Base-by-base conservation (phyloP, 2,113 vertebrate species). In the Eulemur rufifrons region DNA sequence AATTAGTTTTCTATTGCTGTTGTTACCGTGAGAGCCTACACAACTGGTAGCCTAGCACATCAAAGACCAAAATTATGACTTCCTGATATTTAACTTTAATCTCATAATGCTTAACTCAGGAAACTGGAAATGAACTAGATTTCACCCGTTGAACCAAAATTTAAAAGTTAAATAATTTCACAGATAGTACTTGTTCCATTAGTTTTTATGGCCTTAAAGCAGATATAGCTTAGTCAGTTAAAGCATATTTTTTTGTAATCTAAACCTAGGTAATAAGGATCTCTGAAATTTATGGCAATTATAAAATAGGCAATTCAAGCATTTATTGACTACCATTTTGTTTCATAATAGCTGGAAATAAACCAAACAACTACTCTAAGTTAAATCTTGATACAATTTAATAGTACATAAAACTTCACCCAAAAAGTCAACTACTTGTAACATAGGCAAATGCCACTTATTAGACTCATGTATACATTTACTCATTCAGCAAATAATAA, bases 401-500 rank as follows among this genome's bases (percentile, higher is more conserved):
- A 3, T 71, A 90, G 73, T n/a, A 89, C 25, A 80, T 84, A 88
- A 86, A 92, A 91, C 82, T 68, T 54, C 21, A 80, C 66, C 37
- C 7, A 37, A 64, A 95, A 68, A 87, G 12, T 15, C 37, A 95
- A 37, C 25, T 74, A 78, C n/a, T 86, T 76, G 2, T 77, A 89
- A 92, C 14, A 59, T 2, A 76, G 39, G 25, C 11, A 94, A 82
- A 83, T 82, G 20, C 20, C 91, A 47, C 1, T 73, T 91, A 81
- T 12, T 84, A 89, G 29, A 78, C 27, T 86, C 37, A 64, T 34
- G 2, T 50, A 68, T 56, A 15, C 27, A 93, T 77, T 89, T 83
- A 69, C 10, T 92, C 37, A 95, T 61, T 92, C 77, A 87, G 47
- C 37, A 96, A 89, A 94, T 86, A 91, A 87, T 68, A 90, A 95